Base-by-base conservation (phyloP, 2,113 vertebrate genomes). In the Sander vitreus region DNA sequence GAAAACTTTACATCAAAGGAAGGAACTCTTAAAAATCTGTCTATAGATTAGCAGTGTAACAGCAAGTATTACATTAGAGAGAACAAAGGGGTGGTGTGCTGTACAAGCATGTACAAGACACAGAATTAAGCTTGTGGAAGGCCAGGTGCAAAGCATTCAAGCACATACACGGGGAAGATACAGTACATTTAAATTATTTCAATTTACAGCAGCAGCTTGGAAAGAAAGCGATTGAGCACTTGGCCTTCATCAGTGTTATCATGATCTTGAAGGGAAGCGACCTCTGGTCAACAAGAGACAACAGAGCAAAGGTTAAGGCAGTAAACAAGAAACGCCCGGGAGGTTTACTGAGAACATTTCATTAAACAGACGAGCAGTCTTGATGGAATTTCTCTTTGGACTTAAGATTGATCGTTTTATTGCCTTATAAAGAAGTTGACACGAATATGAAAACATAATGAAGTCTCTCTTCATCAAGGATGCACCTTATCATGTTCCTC, bases 1-100 rank as follows among this genome's bases (percentile, higher is more conserved):
- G 83, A 88, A 90, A 91, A 87, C 81, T 84, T 75, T 15, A 83
- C 68, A 93, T 93, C 85, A 93, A 93, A 93, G 88, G 80, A 81
- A 86, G 58, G 39, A 83, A 66, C 59, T 58, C 59, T 82, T 88
- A 77, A 74, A 81, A 81, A 90, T 76, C 47, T 51, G 68, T 76
- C 91, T 6, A 59, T 77, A 82, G 91, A 90, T 85, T 86, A 85
- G 74, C 67, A 45, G 78, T 64, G 54, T 71, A 87, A 71, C 33
- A 21, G 70, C 21, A 57, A 78, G 80, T 48, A 76, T 92, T 77
- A 75, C 85, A 88, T 91, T 63, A 63, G 47, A 23, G 25, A 82
- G 88, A 91, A 89, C 84, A 90, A 88, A 84, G 82, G 39, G 72
- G 43, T 10, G 36, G 16, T 30, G 64, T 43, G 73, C 73, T 76